Evolutionary conservation across 1,140 invertebrate species (phyloP).

Genomic region (Drosophila tropicalis): DNA sequence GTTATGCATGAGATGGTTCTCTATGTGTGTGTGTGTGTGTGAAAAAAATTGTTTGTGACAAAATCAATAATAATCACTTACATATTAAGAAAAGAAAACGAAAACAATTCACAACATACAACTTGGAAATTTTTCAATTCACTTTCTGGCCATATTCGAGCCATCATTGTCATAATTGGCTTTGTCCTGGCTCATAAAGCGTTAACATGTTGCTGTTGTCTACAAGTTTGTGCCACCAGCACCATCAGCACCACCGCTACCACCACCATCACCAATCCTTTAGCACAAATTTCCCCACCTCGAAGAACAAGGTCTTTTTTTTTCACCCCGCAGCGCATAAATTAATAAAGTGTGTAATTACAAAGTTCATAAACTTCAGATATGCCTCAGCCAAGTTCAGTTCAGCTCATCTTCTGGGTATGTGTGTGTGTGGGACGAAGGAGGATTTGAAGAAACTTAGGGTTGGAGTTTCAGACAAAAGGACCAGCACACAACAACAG

Average conservation of each 20-base stretch:
- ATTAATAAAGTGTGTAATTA: slow-evolving; percentile 82
- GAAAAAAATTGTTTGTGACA: slow-evolving; percentile 32
- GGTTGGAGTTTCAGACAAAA: background rate
- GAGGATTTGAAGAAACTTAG: background rate
- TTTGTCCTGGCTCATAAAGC: slow-evolving; percentile 52
- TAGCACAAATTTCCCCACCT: background rate
- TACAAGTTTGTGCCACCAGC: slow-evolving; percentile 14
- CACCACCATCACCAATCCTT: too few relatives aligned
- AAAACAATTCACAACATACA: background rate
- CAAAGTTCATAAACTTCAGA: slow-evolving; percentile 79
- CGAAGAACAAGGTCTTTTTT: slow-evolving; percentile 19
- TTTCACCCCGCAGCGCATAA: slow-evolving; percentile 71
- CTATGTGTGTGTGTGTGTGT: slow-evolving; percentile 12
- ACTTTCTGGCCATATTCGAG: background rate
- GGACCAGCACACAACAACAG: slow-evolving; percentile 10
- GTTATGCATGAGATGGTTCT: slow-evolving; percentile 49
- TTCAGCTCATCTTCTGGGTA: slow-evolving; percentile 59
- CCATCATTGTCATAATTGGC: slow-evolving; percentile 22
- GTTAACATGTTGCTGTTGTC: slow-evolving; percentile 64
- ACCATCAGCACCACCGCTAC: too few relatives aligned
- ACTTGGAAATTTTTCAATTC: background rate
- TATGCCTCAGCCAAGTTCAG: slow-evolving; percentile 23
- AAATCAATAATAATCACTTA: slow-evolving; percentile 47
- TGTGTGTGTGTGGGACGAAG: slow-evolving; percentile 9
- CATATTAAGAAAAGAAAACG: background rate